Percentiles rank a stretch among this genome's conserved stretches.
phyloP scores from a whole-genome alignment of 1,140 invertebrate genomes.

The Cydia splendana region DNA sequence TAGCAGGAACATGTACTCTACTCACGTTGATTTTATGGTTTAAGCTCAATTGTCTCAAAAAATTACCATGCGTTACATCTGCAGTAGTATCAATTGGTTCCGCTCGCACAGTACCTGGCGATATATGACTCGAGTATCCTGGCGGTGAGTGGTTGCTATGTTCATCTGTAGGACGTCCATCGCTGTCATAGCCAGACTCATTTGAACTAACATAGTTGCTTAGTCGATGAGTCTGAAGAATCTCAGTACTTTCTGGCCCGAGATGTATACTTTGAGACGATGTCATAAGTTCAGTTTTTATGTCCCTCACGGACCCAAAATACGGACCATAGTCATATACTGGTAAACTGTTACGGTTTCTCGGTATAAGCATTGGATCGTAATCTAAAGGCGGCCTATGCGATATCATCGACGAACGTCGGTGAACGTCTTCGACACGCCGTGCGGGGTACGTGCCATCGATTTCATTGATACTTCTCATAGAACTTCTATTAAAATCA shows the following conservation, averaged over 20 bases:
- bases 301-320: slow-evolving; percentile 66
- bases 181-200: slow-evolving; percentile 91
- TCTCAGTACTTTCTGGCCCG: slow-evolving; percentile 56
- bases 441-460: slow-evolving; percentile 56
- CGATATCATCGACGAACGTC: slow-evolving; percentile 73
- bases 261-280: slow-evolving; percentile 76
- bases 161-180: slow-evolving; percentile 83
- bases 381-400: slow-evolving; percentile 68
- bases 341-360: slow-evolving; percentile 76
- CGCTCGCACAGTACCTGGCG: slow-evolving; percentile 46
- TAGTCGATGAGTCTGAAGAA: slow-evolving; percentile 78
- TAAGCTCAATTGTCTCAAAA: slow-evolving; percentile 71
- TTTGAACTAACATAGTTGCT: slow-evolving; percentile 89
- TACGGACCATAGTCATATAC: slow-evolving; percentile 71
- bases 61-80: slow-evolving; percentile 58
- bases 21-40: slow-evolving; percentile 73
- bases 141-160: slow-evolving; percentile 78
- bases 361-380: slow-evolving; percentile 71
- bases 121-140: slow-evolving; percentile 63
- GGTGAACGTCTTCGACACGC: slow-evolving; percentile 56
- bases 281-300: slow-evolving; percentile 68
- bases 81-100: slow-evolving; percentile 46
- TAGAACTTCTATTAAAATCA: slow-evolving; percentile 68
- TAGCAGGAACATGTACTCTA: slow-evolving; percentile 65
- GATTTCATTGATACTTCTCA: slow-evolving; percentile 70